These are phyloP conservation scores for Sylvietta virens DNA, from an alignment of 2,113 vertebrate species.

Conservation along the genomic window DNA sequence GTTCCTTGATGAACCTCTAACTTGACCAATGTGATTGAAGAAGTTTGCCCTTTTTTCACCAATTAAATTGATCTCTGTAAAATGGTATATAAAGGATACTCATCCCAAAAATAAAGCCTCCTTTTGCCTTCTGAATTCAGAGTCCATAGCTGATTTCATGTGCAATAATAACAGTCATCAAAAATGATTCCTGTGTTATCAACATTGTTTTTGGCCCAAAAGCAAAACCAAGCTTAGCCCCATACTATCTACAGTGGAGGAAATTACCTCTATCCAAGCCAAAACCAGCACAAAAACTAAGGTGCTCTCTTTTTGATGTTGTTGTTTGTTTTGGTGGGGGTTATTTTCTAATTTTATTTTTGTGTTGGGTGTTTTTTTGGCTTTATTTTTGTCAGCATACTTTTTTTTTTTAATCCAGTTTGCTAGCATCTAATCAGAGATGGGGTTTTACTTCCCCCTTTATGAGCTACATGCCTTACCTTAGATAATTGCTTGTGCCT, in stretches of 20 bases:
- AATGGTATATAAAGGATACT: no score
- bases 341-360: neutral
- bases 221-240: neutral
- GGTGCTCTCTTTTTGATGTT: neutral
- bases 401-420: neutral
- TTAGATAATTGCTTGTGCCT: neutral
- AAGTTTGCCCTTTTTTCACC: no score
- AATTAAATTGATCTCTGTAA: no score
- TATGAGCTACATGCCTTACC: neutral
- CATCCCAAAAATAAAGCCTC: no score
- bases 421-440: neutral
- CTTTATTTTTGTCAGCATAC: neutral
- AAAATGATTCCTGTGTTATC: neutral
- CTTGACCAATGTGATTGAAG: no score
- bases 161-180: no score
- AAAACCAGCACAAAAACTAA: neutral
- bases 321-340: neutral
- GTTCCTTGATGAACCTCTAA: no score
- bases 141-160: no score
- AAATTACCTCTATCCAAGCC: neutral
- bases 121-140: no score
- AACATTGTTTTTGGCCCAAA: neutral
- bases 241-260: no score
- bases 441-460: neutral
- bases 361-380: neutral